Evolutionary conservation across 1,140 invertebrate genomes (phyloP).

Genomic region (Aphaenogaster ashmeadi): DNA sequence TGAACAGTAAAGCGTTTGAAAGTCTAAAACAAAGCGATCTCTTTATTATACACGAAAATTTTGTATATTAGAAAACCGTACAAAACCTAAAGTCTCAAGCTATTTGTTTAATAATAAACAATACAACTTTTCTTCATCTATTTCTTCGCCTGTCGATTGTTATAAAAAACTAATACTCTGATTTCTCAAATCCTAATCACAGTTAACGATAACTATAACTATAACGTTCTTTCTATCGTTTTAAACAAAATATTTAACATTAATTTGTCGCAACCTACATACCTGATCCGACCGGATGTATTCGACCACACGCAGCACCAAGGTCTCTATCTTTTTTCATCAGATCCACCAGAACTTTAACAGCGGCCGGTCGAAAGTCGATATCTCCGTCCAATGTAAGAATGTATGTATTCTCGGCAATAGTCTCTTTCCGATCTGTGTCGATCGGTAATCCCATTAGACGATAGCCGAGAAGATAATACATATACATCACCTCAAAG

Average conservation of each 20-base stretch:
- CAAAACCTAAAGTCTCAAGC: not conserved
- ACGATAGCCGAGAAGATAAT: slow-evolving; percentile 94
- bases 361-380: slow-evolving; percentile 95
- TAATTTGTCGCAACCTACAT: not conserved
- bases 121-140: not conserved
- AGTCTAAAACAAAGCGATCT: not conserved
- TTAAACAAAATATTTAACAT: slow-evolving; percentile 17
- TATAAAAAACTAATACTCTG: not conserved
- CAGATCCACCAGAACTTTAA: slow-evolving; percentile 94
- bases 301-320: slow-evolving; percentile 96
- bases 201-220: not conserved
- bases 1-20: not conserved
- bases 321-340: slow-evolving; percentile 97
- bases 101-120: not conserved
- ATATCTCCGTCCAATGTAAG: slow-evolving; percentile 97
- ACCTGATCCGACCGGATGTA: slow-evolving; percentile 95
- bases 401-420: slow-evolving; percentile 96
- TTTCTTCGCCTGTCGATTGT: not conserved
- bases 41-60: not conserved
- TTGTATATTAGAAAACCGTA: not conserved
- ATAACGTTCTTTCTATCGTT: slow-evolving; percentile 3
- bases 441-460: slow-evolving; percentile 92
- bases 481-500: slow-evolving; percentile 96
- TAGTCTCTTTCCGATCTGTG: slow-evolving; percentile 90
- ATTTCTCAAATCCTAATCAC: not conserved